These are phyloP conservation scores for Acronicta aceris DNA, from an alignment of 2,888 invertebrate genomes.

Conservation along the genomic window DNA sequence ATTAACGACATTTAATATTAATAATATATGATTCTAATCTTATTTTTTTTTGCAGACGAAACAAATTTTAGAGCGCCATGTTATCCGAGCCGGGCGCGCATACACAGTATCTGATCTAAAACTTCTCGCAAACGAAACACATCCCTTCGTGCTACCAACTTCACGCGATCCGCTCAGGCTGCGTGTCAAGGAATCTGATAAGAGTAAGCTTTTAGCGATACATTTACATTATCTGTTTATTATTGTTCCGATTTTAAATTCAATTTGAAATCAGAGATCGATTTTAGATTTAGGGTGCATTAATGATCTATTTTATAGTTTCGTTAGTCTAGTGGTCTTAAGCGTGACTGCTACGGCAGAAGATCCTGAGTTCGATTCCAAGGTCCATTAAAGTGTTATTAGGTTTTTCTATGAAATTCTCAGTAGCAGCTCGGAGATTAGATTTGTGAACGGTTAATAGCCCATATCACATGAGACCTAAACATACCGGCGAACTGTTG, in stretches of 20 bases:
- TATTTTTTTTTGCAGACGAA: constrained; percentile 91
- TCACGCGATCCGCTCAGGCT: constrained; percentile 92
- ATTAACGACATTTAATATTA: too few relatives aligned
- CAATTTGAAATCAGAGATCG: constrained; percentile 11
- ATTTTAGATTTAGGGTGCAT: neutral
- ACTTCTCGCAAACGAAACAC: constrained; percentile 91
- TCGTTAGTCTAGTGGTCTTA: too few relatives aligned
- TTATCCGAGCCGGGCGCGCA: constrained; percentile 94
- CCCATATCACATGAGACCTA: too few relatives aligned
- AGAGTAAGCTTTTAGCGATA: constrained; percentile 84
- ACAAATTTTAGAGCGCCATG: constrained; percentile 95
- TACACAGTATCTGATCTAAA: constrained; percentile 95
- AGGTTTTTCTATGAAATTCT: too few relatives aligned
- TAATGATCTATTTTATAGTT: neutral
- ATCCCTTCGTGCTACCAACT: constrained; percentile 91
- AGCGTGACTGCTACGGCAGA: too few relatives aligned
- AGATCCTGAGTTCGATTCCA: too few relatives aligned
- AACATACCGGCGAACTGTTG: too few relatives aligned
- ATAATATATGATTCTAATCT: too few relatives aligned
- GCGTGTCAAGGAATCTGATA: constrained; percentile 93
- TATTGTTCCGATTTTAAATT: constrained; percentile 40
- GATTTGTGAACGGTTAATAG: too few relatives aligned
- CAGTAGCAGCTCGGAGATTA: too few relatives aligned
- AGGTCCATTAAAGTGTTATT: too few relatives aligned
- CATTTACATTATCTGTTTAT: constrained; percentile 61